Percentiles rank a stretch among this genome's conserved stretches.
Evolutionary conservation across 1,140 invertebrate species (phyloP).

Genomic region (Heliconius melpomene): DNA sequence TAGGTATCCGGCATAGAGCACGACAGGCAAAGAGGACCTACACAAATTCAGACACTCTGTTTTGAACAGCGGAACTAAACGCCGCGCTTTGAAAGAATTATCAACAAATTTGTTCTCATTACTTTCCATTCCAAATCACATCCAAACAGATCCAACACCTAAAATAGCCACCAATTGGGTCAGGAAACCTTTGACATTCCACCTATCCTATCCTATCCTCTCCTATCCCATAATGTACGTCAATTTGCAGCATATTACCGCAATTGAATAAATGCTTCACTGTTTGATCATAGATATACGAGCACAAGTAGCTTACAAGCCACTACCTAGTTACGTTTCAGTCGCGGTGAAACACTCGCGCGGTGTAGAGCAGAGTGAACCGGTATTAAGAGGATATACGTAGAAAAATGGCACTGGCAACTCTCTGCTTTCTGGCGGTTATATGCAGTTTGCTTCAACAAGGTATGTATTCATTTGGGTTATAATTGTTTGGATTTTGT

Average conservation of each 20-base stretch:
- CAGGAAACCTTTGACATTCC: conserved; percentile 16
- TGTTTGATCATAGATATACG: conserved; percentile 53
- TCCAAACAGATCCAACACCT: not conserved
- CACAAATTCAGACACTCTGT: too few relatives aligned
- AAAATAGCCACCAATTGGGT: not conserved
- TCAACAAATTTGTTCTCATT: too few relatives aligned
- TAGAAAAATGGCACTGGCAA: conserved; percentile 55
- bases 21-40: too few relatives aligned
- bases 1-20: too few relatives aligned
- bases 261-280: conserved; percentile 62
- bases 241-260: conserved; percentile 57
- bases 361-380: conserved; percentile 53
- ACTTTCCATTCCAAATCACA: too few relatives aligned
- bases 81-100: too few relatives aligned
- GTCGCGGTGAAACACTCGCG: conserved; percentile 47
- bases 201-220: conserved; percentile 27
- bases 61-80: too few relatives aligned
- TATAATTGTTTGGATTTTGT: not conserved
- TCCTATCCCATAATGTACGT: conserved; percentile 38
- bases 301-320: conserved; percentile 35
- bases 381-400: conserved; percentile 37
- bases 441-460: conserved; percentile 69
- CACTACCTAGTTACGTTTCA: conserved; percentile 46
- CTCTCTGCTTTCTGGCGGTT: conserved; percentile 63
- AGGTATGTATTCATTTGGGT: conserved; percentile 49